Evolutionary conservation across 2,888 invertebrate genomes (phyloP).

Genomic region (Epistrophe grossulariae): DNA sequence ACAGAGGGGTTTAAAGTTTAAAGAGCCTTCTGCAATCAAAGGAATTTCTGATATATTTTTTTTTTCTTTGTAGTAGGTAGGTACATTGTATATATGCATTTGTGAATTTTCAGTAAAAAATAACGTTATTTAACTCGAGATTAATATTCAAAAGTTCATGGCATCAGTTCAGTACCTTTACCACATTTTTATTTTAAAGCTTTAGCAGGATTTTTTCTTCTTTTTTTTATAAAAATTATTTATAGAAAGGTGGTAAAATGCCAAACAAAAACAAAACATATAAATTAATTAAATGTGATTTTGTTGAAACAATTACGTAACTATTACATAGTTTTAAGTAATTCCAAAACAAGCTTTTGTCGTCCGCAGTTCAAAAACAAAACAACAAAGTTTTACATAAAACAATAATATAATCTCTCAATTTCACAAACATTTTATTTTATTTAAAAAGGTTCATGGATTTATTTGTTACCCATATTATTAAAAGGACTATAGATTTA

Average conservation of each 20-base stretch:
- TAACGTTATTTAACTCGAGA: constrained; percentile 31
- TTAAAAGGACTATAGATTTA: too few species aligned
- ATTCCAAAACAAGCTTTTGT: background rate
- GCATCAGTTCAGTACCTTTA: too few species aligned
- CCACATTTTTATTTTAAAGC: background rate
- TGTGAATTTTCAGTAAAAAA: constrained; percentile 13
- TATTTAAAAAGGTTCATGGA: background rate
- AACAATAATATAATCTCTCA: too few species aligned
- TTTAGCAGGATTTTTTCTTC: background rate
- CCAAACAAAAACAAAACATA: too few species aligned
- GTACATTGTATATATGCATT: background rate
- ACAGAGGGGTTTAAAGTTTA: background rate
- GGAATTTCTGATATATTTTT: constrained; percentile 1
- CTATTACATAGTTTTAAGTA: too few species aligned
- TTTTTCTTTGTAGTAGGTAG: background rate
- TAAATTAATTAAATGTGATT: too few species aligned
- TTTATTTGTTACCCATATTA: background rate
- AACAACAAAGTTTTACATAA: background rate
- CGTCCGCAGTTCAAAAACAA: background rate
- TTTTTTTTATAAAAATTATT: too few species aligned
- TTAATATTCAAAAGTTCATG: constrained; percentile 47
- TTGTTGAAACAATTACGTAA: too few species aligned
- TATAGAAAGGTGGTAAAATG: too few species aligned
- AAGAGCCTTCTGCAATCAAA: constrained; percentile 15
- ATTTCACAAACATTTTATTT: background rate